Percentiles rank a stretch among this genome's conserved stretches.
phyloP scores from a whole-genome alignment of 1,140 invertebrate species.

The Coenobita brevimanus region DNA sequence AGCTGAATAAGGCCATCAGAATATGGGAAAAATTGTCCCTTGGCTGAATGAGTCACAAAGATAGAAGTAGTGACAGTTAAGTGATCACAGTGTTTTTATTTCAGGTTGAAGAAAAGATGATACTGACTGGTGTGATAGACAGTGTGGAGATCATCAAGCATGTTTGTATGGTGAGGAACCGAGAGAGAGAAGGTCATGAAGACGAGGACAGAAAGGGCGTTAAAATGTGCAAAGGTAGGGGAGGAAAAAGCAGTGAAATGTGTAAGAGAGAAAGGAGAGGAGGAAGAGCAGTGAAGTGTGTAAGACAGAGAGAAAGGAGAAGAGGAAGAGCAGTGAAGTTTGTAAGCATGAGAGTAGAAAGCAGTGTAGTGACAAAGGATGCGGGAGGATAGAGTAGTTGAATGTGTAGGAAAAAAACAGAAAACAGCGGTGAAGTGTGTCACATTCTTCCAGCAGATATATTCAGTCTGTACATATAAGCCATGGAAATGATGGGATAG shows the following conservation, averaged over 20 bases:
- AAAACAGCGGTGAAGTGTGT: too few relatives aligned
- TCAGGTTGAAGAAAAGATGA: conserved; percentile 35
- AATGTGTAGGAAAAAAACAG: neutral
- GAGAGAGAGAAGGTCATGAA: neutral
- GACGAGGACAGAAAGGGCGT: too few relatives aligned
- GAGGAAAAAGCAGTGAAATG: neutral
- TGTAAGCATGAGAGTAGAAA: neutral
- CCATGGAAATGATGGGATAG: too few relatives aligned
- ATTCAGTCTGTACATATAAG: too few relatives aligned
- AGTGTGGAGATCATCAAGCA: neutral
- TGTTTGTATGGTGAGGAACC: neutral
- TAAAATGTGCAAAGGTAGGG: neutral
- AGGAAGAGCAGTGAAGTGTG: too few relatives aligned
- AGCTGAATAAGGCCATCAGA: too few relatives aligned
- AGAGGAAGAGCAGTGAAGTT: neutral
- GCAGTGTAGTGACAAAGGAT: neutral
- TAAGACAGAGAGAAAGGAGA: neutral
- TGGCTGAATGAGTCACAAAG: too few relatives aligned
- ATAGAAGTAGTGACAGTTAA: too few relatives aligned
- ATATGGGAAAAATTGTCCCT: too few relatives aligned
- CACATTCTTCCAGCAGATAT: too few relatives aligned
- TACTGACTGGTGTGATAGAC: neutral
- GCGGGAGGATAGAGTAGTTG: neutral
- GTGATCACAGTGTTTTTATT: too few relatives aligned
- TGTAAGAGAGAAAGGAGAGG: neutral